Conservation (phyloP, 2,797 vertebrate genomes). For the Coregonus sp. region DNA sequence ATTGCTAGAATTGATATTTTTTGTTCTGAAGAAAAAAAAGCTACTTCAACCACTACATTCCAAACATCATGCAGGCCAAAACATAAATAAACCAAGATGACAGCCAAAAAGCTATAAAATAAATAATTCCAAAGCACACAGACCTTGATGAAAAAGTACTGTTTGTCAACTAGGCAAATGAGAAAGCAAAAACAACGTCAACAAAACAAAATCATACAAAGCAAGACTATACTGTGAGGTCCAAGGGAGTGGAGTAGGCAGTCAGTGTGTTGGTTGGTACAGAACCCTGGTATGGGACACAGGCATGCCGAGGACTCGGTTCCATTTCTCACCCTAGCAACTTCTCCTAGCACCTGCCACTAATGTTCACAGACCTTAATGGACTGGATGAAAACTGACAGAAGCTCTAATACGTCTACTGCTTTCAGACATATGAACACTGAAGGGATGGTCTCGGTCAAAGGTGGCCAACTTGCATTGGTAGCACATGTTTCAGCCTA, state of each 20-base stretch:
- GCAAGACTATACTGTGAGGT: neutral
- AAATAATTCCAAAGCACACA: neutral
- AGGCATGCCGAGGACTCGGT: neutral
- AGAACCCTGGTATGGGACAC: neutral
- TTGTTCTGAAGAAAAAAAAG: neutral
- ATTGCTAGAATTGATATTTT: neutral
- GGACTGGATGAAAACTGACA: conserved; percentile 50
- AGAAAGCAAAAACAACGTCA: neutral
- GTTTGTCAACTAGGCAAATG: neutral
- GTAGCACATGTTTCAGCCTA: neutral
- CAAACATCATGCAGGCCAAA: conserved; percentile 13
- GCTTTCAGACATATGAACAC: neutral
- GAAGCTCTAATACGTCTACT: conserved; percentile 26
- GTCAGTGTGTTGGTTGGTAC: neutral
- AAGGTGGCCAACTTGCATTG: neutral
- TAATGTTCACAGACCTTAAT: conserved; percentile 29
- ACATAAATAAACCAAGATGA: neutral
- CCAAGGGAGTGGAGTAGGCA: neutral
- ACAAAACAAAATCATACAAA: conserved; percentile 30
- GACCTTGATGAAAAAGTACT: neutral
- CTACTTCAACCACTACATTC: neutral
- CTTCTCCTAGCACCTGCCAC: conserved; percentile 40
- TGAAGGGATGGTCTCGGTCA: neutral
- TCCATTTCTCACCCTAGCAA: conserved; percentile 48
- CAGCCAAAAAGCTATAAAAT: neutral